Percentiles rank a stretch among this genome's conserved stretches.
Evolutionary conservation across 2,113 vertebrate species (phyloP).

Genomic region (Tonatia bakeri): DNA sequence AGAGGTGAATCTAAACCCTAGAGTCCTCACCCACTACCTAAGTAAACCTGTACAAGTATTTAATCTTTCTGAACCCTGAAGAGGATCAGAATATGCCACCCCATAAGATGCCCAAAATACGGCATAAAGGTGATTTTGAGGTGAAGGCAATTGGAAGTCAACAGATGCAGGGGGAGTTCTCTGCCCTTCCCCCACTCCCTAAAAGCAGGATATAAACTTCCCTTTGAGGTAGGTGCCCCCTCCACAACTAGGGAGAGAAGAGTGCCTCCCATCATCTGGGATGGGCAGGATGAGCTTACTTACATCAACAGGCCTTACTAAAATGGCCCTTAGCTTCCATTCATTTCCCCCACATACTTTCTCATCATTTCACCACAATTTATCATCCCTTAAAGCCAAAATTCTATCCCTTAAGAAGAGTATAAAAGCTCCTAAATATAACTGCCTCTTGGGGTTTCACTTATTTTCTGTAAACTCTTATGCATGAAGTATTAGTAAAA

Average conservation of each 20-base stretch:
- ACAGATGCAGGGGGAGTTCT: not conserved
- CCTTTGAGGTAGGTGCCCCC: not conserved
- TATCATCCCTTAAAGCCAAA: not conserved
- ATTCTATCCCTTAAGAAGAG: not conserved
- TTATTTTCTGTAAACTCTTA: not conserved
- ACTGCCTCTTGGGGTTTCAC: not conserved
- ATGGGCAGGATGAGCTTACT: not conserved
- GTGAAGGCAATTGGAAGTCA: not conserved
- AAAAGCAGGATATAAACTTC: not conserved
- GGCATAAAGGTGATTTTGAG: not conserved
- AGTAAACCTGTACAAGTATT: not conserved
- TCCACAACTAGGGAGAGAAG: not conserved
- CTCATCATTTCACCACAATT: not conserved
- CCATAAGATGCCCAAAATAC: not conserved
- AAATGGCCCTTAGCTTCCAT: not conserved
- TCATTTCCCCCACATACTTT: not conserved
- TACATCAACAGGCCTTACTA: not conserved
- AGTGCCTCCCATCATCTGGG: not conserved
- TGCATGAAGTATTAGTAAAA: not conserved
- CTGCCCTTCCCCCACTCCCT: not conserved
- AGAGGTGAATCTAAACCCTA: not conserved
- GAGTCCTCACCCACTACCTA: not conserved
- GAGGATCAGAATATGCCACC: not conserved
- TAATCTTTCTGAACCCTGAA: not conserved
- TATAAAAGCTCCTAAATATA: not conserved